Percentiles rank a stretch among this genome's conserved stretches.
phyloP scores from a whole-genome alignment of 2,113 vertebrate genomes.

The Microcebus murinus region DNA sequence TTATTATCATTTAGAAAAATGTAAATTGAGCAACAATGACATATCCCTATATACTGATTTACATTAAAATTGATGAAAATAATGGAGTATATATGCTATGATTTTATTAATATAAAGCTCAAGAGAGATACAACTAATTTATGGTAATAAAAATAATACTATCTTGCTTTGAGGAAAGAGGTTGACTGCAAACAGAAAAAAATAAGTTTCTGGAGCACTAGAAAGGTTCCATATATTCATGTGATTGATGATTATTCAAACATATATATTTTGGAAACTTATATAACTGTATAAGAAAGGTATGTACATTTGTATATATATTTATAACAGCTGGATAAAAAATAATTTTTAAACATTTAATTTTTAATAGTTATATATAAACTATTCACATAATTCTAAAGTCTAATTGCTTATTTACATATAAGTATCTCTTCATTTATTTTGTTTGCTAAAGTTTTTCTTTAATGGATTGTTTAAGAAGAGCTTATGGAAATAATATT shows the following conservation, averaged over 20 bases:
- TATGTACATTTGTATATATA: not conserved
- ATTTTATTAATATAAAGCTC: slow-evolving; percentile 17
- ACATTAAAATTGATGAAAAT: not conserved
- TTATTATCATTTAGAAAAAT: not conserved
- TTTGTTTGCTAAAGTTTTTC: not conserved
- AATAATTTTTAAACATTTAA: not conserved
- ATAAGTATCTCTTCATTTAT: not conserved
- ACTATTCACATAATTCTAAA: not conserved
- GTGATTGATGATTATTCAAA: not conserved
- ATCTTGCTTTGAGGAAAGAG: not conserved
- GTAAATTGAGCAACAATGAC: not conserved
- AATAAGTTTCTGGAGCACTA: not conserved
- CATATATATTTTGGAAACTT: not conserved
- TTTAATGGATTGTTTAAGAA: not conserved
- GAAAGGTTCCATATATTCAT: not conserved
- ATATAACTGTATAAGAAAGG: not conserved
- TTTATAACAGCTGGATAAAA: not conserved
- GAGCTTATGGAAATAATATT: not conserved
- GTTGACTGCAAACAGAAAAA: not conserved
- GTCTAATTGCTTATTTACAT: not conserved
- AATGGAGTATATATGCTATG: not conserved
- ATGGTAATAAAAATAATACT: not conserved
- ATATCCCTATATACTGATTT: not conserved
- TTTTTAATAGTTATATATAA: not conserved
- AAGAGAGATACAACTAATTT: not conserved